Base-by-base conservation (phyloP, 2,113 vertebrate genomes). In the Cololabis saira region DNA sequence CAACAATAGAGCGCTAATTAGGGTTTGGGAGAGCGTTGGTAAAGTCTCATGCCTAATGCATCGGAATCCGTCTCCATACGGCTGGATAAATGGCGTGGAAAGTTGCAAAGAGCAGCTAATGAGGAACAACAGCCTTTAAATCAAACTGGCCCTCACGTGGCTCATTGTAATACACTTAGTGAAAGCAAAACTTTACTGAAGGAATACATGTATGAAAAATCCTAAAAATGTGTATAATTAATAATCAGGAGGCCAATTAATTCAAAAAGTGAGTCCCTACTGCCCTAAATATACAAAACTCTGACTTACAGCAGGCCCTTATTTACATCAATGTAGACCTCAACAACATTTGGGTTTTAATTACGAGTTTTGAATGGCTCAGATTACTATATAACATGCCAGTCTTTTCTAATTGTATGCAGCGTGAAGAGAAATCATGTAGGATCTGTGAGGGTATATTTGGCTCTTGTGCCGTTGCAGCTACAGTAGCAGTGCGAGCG, bases 1-100 rank as follows among this genome's bases (percentile, higher is more conserved):
- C 53, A 71, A 84, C 81, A 88, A 81, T 84, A 56, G 45, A 49
- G 61, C 37, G 3, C 71, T 92, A 89, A 92, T 91, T 88, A 90
- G 75, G 73, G 59, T 71, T 67, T 2, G n/a, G 56, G 51, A 16
- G 53, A 63, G 55, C 40, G 19, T 59, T 64, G 3, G 6, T 61
- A 33, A 43, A 43, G 64, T 75, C 76, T 76, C 70, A 67, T 67
- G 84, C 64, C 78, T 84, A 70, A 87, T 84, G 85, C 80, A 58
- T 45, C 84, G 84, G 86, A 86, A 90, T 90, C 78, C 16, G 22
- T 68, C 81, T 81, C 85, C 69, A 62, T 84, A 84, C 71, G 85
- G 66, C 24, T 17, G 40, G 54, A 67, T 72, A 82, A 85, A 81
- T 72, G 71, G 74, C 17, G 33, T 61, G 85, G 71, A 80, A 84